phyloP scores from a whole-genome alignment of 1,140 invertebrate genomes.

The Apis dorsata region DNA sequence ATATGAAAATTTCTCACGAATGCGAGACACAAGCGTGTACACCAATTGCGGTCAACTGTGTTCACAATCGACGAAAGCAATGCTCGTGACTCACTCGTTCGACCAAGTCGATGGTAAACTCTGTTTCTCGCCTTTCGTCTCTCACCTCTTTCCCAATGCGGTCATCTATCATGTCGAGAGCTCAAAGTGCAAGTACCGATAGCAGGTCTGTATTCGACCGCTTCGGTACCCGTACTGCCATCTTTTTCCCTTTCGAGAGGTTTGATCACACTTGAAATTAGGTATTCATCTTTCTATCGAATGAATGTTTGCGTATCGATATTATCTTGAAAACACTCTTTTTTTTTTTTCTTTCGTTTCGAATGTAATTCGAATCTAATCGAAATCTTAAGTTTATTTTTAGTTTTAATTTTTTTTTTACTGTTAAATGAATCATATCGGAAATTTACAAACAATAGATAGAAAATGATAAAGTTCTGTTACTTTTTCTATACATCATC shows the following conservation, averaged over 20 bases:
- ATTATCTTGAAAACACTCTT: no score
- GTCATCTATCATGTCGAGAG: constrained; percentile 38
- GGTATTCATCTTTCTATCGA: no score
- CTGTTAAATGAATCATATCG: no score
- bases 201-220: constrained; percentile 20
- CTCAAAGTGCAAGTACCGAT: constrained; percentile 60
- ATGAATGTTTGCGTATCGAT: no score
- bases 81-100: constrained; percentile 26
- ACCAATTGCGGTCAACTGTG: constrained; percentile 23
- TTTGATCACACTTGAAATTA: no score
- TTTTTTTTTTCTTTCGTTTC: no score
- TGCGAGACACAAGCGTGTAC: not conserved
- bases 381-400: no score
- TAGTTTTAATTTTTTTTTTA: no score
- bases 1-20: not conserved
- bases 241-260: not conserved
- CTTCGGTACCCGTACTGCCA: not conserved
- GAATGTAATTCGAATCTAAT: no score
- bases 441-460: no score
- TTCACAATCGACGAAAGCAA: constrained; percentile 27
- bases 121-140: constrained; percentile 11
- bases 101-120: constrained; percentile 8
- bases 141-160: not conserved
- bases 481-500: no score
- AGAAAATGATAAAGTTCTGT: no score